phyloP scores from a whole-genome alignment of 1,140 invertebrate species.

The Meloidogyne chitwoodi region DNA sequence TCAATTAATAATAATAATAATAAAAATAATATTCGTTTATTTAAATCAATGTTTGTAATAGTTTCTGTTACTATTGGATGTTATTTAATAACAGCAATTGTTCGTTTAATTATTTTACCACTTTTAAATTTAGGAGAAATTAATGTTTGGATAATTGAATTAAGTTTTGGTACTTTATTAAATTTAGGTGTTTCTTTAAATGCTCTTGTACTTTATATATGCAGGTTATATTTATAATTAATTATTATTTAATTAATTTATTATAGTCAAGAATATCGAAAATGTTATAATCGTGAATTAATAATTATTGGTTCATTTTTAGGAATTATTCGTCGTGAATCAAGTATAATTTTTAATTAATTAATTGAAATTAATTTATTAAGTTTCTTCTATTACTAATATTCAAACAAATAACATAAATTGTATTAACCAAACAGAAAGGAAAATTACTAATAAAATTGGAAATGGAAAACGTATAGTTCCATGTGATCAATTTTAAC shows the following conservation, averaged over 20 bases:
- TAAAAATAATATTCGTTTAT: neutral
- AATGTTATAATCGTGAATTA: slow-evolving; percentile 1
- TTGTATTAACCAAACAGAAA: too few relatives aligned
- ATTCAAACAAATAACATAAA: too few relatives aligned
- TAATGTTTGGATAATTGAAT: slow-evolving; percentile 10
- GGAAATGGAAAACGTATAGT: too few relatives aligned
- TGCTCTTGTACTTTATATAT: slow-evolving; percentile 10
- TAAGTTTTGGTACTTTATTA: slow-evolving; percentile 6
- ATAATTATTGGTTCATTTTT: neutral
- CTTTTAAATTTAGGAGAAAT: neutral
- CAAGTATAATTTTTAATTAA: too few relatives aligned
- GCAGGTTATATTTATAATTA: too few relatives aligned
- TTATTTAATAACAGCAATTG: neutral
- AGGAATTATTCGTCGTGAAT: too few relatives aligned
- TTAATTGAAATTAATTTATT: too few relatives aligned
- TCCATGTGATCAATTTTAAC: too few relatives aligned
- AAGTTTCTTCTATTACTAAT: too few relatives aligned
- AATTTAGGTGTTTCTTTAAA: slow-evolving; percentile 5
- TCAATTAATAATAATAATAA: neutral
- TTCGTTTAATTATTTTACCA: slow-evolving; percentile 4
- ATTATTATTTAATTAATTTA: too few relatives aligned
- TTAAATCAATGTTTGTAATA: slow-evolving; percentile 7
- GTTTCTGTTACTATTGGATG: slow-evolving; percentile 4
- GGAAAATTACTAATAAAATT: too few relatives aligned
- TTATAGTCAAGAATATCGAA: neutral